Base-by-base conservation (phyloP, 2,113 vertebrate genomes). In the Aldabrachelys gigantea region DNA sequence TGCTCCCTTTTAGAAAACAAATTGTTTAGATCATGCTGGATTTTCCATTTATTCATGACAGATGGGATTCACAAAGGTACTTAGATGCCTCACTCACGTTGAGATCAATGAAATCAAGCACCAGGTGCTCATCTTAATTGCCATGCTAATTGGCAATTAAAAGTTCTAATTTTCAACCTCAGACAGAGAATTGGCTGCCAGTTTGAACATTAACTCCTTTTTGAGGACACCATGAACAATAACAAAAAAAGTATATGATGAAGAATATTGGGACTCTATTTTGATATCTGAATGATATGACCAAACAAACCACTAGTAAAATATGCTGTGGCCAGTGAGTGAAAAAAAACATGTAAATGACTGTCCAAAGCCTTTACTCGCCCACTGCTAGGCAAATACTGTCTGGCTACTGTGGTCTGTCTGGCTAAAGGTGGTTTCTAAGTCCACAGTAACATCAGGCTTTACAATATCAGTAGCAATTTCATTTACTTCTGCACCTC, bases 1-100 rank as follows among this genome's bases (percentile, higher is more conserved):
- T 44, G 80, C 87, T 76, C 47, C 21, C 69, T 92, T 95, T 86
- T 89, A 75, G 89, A 91, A 95, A 93, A 83, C 62, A 53, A 92
- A 92, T 72, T 12, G 50, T 62, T 41, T 83, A 88, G 91, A 91
- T 79, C 27, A 78, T 54, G 44, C 89, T 69, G 62, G 41, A 65
- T 82, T 69, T 79, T 78, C 38, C 35, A 47, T 22, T 82, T 53
- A 49, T 29, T 85, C 85, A 90, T 62, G 6, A 76, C 56, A 35
- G 62, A 35, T 4, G 17, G 62, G 35, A 69, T n/a, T 69, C 62
- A 65, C 62, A 69, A n/a, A 69, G 31, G n/a, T 9, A 35, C 62
- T 35, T 69, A n/a, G 6, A 8, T n/a, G 62, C 62, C 31, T 19
- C 31, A n/a, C 62, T 69, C 62, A 8, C 31, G n/a, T 65, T n/a